Conservation (phyloP, 1,140 invertebrate species). For the Drosophila ironensis region DNA sequence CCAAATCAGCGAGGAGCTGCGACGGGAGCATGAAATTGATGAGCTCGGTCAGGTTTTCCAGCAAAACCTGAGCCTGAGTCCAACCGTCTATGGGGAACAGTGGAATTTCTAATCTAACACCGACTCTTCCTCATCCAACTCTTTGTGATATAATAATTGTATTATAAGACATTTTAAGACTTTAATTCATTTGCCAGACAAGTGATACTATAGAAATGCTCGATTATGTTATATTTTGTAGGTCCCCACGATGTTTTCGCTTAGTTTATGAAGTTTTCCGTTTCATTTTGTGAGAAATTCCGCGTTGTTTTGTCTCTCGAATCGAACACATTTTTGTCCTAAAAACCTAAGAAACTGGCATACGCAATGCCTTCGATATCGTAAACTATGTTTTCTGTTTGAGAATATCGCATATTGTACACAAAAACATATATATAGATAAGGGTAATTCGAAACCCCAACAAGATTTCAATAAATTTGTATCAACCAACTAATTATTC, state of each 20-base stretch:
- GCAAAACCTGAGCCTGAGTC: slow-evolving; percentile 44
- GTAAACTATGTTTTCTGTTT: not conserved
- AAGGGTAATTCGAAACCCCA: not conserved
- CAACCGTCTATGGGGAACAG: not conserved
- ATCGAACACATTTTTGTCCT: slow-evolving; percentile 10
- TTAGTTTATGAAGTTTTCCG: slow-evolving; percentile 4
- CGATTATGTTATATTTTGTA: slow-evolving; percentile 7
- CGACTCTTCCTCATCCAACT: not conserved
- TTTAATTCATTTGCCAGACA: not conserved
- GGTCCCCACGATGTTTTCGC: not conserved
- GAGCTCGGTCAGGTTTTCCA: slow-evolving; percentile 49
- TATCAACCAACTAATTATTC: too few species aligned
- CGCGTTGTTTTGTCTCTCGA: slow-evolving; percentile 29
- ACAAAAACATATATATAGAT: slow-evolving; percentile 7
- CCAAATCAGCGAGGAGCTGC: slow-evolving; percentile 56
- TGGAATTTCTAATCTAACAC: slow-evolving; percentile 17
- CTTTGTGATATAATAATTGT: slow-evolving; percentile 33
- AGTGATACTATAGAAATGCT: slow-evolving; percentile 26
- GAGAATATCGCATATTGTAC: slow-evolving; percentile 10
- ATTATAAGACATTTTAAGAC: slow-evolving; percentile 6
- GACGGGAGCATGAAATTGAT: slow-evolving; percentile 44
- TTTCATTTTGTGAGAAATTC: slow-evolving; percentile 28
- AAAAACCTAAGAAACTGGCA: slow-evolving; percentile 6
- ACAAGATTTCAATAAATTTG: slow-evolving; percentile 4
- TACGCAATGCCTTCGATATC: slow-evolving; percentile 16